Evolutionary conservation across 2,797 vertebrate genomes (phyloP).

Genomic region (Aviceda leuphotes): DNA sequence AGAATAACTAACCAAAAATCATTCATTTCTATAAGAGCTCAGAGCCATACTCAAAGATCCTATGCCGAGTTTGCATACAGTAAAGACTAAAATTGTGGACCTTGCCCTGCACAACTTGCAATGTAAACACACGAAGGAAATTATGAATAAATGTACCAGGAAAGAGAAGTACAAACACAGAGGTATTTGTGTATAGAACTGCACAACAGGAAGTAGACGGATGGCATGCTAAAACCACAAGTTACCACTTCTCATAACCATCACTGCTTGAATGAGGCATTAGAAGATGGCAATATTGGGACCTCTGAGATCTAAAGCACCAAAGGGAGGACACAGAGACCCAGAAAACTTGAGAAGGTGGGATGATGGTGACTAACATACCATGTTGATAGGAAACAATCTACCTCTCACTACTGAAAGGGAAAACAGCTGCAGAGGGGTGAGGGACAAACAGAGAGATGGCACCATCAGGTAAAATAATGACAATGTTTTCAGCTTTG

Average conservation of each 20-base stretch:
- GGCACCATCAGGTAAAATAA: neutral
- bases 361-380: neutral
- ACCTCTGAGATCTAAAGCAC: neutral
- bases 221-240: neutral
- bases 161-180: neutral
- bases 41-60: neutral
- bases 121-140: neutral
- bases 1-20: neutral
- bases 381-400: neutral
- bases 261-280: neutral
- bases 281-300: fast-evolving
- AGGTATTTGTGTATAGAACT: fast-evolving
- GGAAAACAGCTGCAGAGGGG: neutral
- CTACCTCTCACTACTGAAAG: neutral
- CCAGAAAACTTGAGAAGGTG: neutral
- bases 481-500: neutral
- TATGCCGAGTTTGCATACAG: neutral
- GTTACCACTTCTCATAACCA: neutral
- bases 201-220: neutral
- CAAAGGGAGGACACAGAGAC: neutral
- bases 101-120: neutral
- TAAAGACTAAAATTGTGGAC: fast-evolving
- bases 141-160: neutral
- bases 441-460: neutral
- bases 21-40: neutral